Evolutionary conservation across 1,140 invertebrate genomes (phyloP).

Genomic region (Radopholus similis): DNA sequence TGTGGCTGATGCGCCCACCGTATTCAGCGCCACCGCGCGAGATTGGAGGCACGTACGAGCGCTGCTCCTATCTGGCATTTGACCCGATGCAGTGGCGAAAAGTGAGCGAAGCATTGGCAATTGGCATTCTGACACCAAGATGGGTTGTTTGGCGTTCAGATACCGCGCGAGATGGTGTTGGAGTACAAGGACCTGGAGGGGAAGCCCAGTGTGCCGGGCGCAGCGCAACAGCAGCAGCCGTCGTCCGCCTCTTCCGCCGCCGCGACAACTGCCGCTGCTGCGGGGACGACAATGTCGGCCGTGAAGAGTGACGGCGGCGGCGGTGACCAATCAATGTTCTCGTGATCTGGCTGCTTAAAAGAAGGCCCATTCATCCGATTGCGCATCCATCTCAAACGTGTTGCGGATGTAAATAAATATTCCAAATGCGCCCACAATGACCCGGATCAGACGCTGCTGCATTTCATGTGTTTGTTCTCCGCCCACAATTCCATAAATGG

Average conservation of each 20-base stretch:
- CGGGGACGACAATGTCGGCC: not conserved
- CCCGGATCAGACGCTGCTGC: no score
- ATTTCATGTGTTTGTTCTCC: not conserved
- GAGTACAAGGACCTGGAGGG: constrained; percentile 55
- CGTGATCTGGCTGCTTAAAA: constrained; percentile 13
- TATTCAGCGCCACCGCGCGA: constrained; percentile 64
- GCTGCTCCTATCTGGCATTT: constrained; percentile 97
- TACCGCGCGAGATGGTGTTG: constrained; percentile 53
- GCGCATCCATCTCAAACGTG: no score
- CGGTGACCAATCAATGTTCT: constrained; percentile 9
- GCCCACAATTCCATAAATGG: not conserved
- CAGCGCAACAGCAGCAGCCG: constrained; percentile 12
- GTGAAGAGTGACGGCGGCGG: not conserved
- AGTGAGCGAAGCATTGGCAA: constrained; percentile 4
- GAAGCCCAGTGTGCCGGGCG: constrained; percentile 26
- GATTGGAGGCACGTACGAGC: constrained; percentile 89
- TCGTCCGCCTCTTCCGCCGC: constrained; percentile 1
- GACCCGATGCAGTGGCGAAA: constrained; percentile 72
- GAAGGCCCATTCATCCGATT: no score
- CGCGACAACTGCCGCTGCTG: not conserved
- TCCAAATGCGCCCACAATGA: no score
- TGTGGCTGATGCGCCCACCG: constrained; percentile 91
- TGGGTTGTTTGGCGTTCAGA: constrained; percentile 29
- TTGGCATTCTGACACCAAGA: no score
- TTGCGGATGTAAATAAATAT: no score